Evolutionary conservation across 2,113 vertebrate genomes (phyloP).

Genomic region (Menidia beryllina): DNA sequence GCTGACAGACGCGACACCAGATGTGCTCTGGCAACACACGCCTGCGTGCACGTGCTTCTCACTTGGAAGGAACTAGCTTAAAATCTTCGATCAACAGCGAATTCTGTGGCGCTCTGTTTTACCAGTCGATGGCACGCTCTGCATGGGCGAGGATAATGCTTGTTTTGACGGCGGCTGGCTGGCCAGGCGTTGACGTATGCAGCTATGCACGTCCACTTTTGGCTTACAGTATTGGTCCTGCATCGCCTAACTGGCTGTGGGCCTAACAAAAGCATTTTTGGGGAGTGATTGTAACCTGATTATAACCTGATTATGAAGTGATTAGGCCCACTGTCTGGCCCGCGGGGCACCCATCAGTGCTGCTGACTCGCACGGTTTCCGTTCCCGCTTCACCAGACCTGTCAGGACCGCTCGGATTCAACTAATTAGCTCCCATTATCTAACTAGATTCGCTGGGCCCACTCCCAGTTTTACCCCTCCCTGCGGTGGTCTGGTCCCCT

Average conservation of each 20-base stretch:
- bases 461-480: slow-evolving; percentile 52
- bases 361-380: slow-evolving; percentile 73
- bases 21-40: slow-evolving; percentile 3
- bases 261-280: slow-evolving; percentile 68
- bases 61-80: background rate
- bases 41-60: background rate
- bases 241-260: slow-evolving; percentile 35
- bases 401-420: slow-evolving; percentile 71
- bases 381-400: slow-evolving; percentile 73
- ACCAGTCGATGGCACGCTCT: background rate
- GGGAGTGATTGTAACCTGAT: slow-evolving; percentile 73
- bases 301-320: slow-evolving; percentile 72
- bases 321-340: slow-evolving; percentile 69
- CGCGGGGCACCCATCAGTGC: slow-evolving; percentile 47
- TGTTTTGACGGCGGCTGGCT: slow-evolving; percentile 54
- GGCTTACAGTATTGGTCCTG: slow-evolving; percentile 47
- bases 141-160: background rate
- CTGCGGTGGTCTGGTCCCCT: slow-evolving; percentile 21
- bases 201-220: slow-evolving; percentile 30
- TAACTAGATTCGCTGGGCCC: slow-evolving; percentile 57
- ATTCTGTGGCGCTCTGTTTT: background rate
- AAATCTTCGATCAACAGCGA: background rate
- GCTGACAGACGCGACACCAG: background rate
- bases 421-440: slow-evolving; percentile 72
- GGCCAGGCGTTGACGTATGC: slow-evolving; percentile 12